Percentiles rank a stretch among this genome's conserved stretches.
phyloP scores from a whole-genome alignment of 2,113 vertebrate genomes.

The Cheilinus undulatus region DNA sequence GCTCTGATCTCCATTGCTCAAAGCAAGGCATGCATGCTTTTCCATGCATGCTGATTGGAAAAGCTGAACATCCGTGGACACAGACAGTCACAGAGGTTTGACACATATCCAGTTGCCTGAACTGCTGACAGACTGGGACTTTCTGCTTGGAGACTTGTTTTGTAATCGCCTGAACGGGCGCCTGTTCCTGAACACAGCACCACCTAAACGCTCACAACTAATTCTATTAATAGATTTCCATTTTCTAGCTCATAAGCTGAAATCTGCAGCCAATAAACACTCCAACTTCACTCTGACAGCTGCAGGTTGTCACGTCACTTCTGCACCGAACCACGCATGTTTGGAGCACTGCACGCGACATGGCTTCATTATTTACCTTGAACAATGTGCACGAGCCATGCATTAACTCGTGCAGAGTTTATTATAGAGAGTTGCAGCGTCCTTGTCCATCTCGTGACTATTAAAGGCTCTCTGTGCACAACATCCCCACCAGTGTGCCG shows the following conservation, averaged over 20 bases:
- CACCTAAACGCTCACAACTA: constrained; percentile 37
- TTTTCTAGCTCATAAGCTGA: constrained; percentile 57
- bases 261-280: constrained; percentile 51
- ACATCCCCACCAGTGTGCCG: constrained; percentile 81
- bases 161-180: constrained; percentile 31
- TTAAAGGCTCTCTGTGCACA: constrained; percentile 80
- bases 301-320: constrained; percentile 60
- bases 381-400: constrained; percentile 28
- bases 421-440: constrained; percentile 54
- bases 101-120: constrained; percentile 39
- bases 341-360: constrained; percentile 15
- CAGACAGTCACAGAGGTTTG: constrained; percentile 17
- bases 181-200: constrained; percentile 54
- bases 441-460: constrained; percentile 71
- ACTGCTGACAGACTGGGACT: constrained; percentile 32
- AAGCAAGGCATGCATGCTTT: too few species aligned
- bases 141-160: constrained; percentile 36
- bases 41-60: background rate
- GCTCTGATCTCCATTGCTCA: too few species aligned
- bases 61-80: constrained; percentile 23
- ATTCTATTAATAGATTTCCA: constrained; percentile 70
- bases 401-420: constrained; percentile 49
- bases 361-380: constrained; percentile 40
- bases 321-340: constrained; percentile 48
- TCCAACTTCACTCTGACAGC: constrained; percentile 61